phyloP scores from a whole-genome alignment of 2,113 vertebrate genomes.

The Triplophysa rosa region DNA sequence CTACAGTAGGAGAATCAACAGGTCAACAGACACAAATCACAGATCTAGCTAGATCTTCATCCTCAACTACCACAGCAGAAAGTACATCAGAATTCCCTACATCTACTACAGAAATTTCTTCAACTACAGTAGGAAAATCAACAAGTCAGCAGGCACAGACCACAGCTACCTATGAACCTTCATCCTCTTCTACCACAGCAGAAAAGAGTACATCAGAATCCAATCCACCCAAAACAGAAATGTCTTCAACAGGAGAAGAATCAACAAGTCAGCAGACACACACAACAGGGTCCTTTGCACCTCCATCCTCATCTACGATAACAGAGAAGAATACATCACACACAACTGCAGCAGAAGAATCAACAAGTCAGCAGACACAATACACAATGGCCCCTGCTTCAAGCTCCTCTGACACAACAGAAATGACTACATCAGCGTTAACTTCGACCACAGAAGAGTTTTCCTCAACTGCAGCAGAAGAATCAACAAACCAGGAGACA shows the following conservation, averaged over 20 bases:
- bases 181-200: no score
- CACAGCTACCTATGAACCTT: fast-evolving
- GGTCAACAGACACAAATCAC: background rate
- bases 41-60: background rate
- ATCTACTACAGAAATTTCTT: background rate
- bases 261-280: background rate
- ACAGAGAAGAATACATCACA: background rate
- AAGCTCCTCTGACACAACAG: background rate
- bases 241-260: background rate
- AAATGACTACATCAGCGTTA: background rate
- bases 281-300: background rate
- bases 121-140: background rate
- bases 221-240: no score
- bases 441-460: no score
- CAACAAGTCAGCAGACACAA: background rate
- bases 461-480: no score
- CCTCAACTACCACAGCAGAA: background rate
- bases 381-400: background rate
- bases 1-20: background rate
- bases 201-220: no score
- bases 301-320: background rate
- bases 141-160: background rate
- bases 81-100: background rate
- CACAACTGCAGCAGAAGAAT: background rate
- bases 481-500: no score